phyloP scores from a whole-genome alignment of 2,888 invertebrate genomes.

The Cactoblastis cactorum region DNA sequence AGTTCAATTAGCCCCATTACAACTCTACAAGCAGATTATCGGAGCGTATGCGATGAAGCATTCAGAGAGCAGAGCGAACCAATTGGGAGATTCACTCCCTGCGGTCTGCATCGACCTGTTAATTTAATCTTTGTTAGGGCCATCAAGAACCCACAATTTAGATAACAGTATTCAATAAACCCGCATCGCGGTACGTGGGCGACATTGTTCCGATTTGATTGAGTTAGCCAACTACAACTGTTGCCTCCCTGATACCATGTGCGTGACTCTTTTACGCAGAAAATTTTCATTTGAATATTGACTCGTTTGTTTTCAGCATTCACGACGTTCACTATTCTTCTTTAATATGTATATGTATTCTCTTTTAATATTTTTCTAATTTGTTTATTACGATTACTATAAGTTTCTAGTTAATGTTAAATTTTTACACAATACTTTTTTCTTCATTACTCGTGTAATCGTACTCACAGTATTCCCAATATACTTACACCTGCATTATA shows the following conservation, averaged over 20 bases:
- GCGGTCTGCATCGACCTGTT: constrained; percentile 58
- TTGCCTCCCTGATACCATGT: constrained; percentile 29
- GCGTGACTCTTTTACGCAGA: constrained; percentile 20
- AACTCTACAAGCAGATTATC: constrained; percentile 58
- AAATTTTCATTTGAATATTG: constrained; percentile 19
- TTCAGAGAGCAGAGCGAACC: constrained; percentile 52
- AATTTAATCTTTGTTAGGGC: constrained; percentile 68
- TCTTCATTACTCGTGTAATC: too few species aligned
- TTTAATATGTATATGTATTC: neutral
- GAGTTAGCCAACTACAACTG: constrained; percentile 61
- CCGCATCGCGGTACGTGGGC: constrained; percentile 37
- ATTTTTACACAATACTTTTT: too few species aligned
- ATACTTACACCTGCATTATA: neutral
- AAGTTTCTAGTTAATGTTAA: too few species aligned
- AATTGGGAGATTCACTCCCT: constrained; percentile 52
- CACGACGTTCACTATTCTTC: neutral
- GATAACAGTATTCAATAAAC: constrained; percentile 72
- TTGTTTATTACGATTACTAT: too few species aligned
- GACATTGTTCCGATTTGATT: constrained; percentile 63
- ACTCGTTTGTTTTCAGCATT: constrained; percentile 5
- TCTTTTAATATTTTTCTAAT: neutral
- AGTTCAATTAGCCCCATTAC: constrained; percentile 65
- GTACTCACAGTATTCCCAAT: too few species aligned
- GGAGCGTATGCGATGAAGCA: constrained; percentile 47
- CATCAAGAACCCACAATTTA: constrained; percentile 67